Evolutionary conservation across 64 coral and sea anemone genomes (phyloP).

Genomic region (Hydrozoanthus tunicans): DNA sequence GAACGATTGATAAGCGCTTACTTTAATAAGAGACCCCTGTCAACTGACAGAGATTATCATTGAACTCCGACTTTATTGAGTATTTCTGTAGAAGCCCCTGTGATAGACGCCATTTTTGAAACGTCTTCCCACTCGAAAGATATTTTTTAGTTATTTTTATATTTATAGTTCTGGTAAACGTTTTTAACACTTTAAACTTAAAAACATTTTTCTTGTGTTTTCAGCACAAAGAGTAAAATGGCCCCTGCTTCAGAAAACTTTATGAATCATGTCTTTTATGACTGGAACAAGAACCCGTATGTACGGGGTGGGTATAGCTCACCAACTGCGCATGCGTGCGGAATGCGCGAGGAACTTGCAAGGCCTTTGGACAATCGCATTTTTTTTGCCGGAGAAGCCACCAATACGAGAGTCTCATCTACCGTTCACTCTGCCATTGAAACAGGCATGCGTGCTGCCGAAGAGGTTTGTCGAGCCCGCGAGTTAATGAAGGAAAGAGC

Average conservation of each 20-base stretch:
- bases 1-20: not conserved
- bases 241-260: not conserved
- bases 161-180: not conserved
- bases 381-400: slow-evolving; percentile 67
- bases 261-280: not conserved
- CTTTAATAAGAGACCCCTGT: slow-evolving; percentile 2
- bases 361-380: slow-evolving; percentile 36
- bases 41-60: slow-evolving; percentile 7
- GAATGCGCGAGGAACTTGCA: slow-evolving; percentile 46
- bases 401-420: slow-evolving; percentile 8
- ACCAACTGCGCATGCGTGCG: slow-evolving; percentile 60
- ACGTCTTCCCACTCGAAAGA: not conserved
- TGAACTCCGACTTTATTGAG: not conserved
- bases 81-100: slow-evolving; percentile 6
- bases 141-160: not conserved
- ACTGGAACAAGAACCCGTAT: not conserved
- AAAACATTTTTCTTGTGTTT: not conserved
- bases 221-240: not conserved
- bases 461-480: slow-evolving; percentile 32
- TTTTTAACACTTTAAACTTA: not conserved
- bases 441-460: slow-evolving; percentile 47
- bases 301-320: slow-evolving; percentile 15
- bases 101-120: slow-evolving; percentile 12
- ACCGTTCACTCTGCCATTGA: slow-evolving; percentile 55
- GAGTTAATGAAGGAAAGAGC: not conserved